phyloP scores from a whole-genome alignment of 2,113 vertebrate species.

The Mola mola region DNA sequence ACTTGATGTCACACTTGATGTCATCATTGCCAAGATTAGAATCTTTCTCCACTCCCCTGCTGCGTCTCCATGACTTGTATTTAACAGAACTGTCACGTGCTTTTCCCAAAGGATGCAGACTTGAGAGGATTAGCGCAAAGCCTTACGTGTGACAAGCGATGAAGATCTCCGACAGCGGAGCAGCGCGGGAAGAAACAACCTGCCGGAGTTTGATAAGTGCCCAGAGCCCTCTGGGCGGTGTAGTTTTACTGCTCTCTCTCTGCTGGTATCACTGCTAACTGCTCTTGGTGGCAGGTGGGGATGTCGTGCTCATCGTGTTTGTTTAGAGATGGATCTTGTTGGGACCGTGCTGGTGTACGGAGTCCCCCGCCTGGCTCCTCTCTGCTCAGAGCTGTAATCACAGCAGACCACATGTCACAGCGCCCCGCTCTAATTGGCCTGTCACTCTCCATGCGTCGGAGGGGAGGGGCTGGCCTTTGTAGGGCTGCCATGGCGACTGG shows the following conservation, averaged over 20 bases:
- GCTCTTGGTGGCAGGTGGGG: constrained; percentile 56
- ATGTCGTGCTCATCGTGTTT: constrained; percentile 44
- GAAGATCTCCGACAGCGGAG: constrained; percentile 42
- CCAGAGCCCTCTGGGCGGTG: constrained; percentile 58
- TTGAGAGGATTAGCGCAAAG: constrained; percentile 19
- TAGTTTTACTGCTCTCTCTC: constrained; percentile 35
- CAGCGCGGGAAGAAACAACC: constrained; percentile 34
- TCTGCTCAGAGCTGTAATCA: constrained; percentile 75
- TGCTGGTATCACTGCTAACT: constrained; percentile 24
- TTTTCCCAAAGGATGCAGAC: constrained; percentile 20
- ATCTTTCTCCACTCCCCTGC: constrained; percentile 41
- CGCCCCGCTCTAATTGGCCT: constrained; percentile 82
- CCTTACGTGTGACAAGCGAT: constrained; percentile 29
- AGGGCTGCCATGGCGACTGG: constrained; percentile 81
- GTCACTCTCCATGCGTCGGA: constrained; percentile 73
- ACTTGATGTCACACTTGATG: constrained; percentile 34
- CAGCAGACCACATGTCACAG: constrained; percentile 78
- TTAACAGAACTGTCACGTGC: constrained; percentile 34
- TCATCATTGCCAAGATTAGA: constrained; percentile 63
- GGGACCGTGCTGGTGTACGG: constrained; percentile 44
- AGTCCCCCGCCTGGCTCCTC: constrained; percentile 49
- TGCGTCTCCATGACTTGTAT: constrained; percentile 45
- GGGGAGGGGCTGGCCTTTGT: constrained; percentile 75
- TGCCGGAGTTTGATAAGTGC: constrained; percentile 23
- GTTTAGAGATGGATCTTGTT: constrained; percentile 62